These are phyloP conservation scores for Drosophila meridionalis DNA, from an alignment of 2,888 invertebrate species.

Conservation along the genomic window DNA sequence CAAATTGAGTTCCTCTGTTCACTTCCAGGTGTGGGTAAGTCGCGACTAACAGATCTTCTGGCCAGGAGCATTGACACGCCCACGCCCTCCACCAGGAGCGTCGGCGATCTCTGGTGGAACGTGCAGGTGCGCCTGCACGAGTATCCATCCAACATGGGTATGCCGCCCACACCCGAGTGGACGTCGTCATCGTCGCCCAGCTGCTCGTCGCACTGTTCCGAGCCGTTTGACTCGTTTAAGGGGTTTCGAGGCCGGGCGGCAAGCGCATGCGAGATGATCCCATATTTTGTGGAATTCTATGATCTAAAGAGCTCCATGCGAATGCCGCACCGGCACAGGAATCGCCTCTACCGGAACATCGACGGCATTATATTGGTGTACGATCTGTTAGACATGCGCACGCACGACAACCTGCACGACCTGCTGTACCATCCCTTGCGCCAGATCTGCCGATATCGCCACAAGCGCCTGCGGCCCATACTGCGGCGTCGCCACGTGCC, in stretches of 20 bases:
- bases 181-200: slow-evolving; percentile 59
- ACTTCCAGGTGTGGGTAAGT: slow-evolving; percentile 62
- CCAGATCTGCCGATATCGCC: slow-evolving; percentile 53
- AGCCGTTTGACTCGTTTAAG: slow-evolving; percentile 1
- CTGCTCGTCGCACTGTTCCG: slow-evolving; percentile 21
- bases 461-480: slow-evolving; percentile 41
- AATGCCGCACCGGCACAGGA: slow-evolving; percentile 36
- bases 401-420: slow-evolving; percentile 62
- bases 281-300: slow-evolving; percentile 66
- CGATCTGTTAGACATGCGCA: slow-evolving; percentile 45
- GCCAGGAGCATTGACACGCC: slow-evolving; percentile 57
- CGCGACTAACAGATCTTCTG: slow-evolving; percentile 53
- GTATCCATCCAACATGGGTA: slow-evolving; percentile 34
- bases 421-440: slow-evolving; percentile 58
- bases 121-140: slow-evolving; percentile 68
- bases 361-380: slow-evolving; percentile 66
- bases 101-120: slow-evolving; percentile 50
- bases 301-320: slow-evolving; percentile 48
- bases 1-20: too few relatives aligned
- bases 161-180: slow-evolving; percentile 57
- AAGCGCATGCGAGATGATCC: slow-evolving; percentile 34
- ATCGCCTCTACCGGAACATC: slow-evolving; percentile 45
- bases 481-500: slow-evolving; percentile 52
- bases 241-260: background rate
- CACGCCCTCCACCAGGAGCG: slow-evolving; percentile 39